These are phyloP conservation scores for Epinephelus malabaricus DNA, from an alignment of 2,797 vertebrate genomes.

Conservation along the genomic window DNA sequence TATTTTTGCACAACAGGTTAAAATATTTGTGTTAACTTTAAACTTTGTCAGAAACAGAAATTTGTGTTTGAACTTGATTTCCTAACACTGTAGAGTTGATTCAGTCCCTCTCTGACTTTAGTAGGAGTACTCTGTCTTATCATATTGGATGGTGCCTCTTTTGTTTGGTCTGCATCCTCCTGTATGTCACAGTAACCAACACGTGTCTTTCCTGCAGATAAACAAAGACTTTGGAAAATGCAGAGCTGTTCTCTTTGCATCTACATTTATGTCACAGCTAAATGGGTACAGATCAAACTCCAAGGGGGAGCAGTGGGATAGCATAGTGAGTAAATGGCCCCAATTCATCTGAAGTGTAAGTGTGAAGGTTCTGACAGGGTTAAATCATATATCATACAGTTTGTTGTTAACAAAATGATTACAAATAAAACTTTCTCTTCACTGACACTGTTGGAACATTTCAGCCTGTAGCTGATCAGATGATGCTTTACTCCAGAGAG, in stretches of 20 bases:
- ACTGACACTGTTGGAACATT: not conserved
- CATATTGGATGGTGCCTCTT: not conserved
- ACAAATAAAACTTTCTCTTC: too few species aligned
- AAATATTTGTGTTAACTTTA: not conserved
- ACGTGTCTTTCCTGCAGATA: not conserved
- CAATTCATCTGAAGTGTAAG: not conserved
- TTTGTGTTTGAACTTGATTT: not conserved
- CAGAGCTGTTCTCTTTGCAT: not conserved
- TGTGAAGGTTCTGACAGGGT: not conserved
- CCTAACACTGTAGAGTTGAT: not conserved
- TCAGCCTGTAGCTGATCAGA: not conserved
- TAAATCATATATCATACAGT: not conserved
- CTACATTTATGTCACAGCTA: too few species aligned
- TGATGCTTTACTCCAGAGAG: not conserved
- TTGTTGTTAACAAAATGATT: not conserved
- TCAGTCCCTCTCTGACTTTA: not conserved
- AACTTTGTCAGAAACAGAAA: not conserved
- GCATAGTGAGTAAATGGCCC: not conserved
- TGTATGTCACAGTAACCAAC: not conserved
- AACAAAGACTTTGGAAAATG: not conserved
- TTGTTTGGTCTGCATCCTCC: not conserved
- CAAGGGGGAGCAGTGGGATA: not conserved
- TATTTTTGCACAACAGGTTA: not conserved
- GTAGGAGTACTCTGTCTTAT: not conserved
- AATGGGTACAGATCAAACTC: not conserved